A percentile compares a stretch with the other conserved stretches of the same genome.
These are phyloP conservation scores for Eueides isabella DNA, from an alignment of 1,140 invertebrate species.

Conservation along the genomic window DNA sequence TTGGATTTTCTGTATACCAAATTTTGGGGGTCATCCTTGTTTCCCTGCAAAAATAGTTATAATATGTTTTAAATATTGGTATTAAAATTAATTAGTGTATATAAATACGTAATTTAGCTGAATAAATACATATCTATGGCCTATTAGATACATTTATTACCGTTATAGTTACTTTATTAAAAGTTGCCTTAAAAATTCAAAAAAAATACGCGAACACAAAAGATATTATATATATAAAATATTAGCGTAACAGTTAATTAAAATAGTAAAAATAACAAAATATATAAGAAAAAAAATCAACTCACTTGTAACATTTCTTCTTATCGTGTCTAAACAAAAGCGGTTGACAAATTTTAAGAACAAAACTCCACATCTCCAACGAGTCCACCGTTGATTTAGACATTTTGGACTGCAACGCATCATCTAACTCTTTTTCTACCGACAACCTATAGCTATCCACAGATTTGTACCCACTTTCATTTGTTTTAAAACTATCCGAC, in stretches of 20 bases:
- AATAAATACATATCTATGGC: too few species aligned
- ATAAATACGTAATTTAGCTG: too few species aligned
- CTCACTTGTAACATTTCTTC: conserved; percentile 74
- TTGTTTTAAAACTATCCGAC: conserved; percentile 59
- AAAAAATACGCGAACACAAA: too few species aligned
- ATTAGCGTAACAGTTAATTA: too few species aligned
- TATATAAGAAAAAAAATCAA: conserved; percentile 9
- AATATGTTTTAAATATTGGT: not conserved
- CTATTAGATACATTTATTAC: too few species aligned
- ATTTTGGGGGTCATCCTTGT: conserved; percentile 57
- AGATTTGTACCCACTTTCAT: conserved; percentile 55
- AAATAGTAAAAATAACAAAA: not conserved
- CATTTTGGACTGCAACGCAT: conserved; percentile 47
- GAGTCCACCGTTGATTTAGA: conserved; percentile 62
- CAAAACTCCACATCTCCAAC: conserved; percentile 73
- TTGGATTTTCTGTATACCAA: conserved; percentile 66
- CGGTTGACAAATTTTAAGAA: conserved; percentile 75
- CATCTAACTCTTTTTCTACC: conserved; percentile 59
- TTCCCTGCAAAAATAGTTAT: conserved; percentile 47
- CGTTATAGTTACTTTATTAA: too few species aligned
- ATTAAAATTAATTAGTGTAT: too few species aligned
- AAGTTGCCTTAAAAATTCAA: too few species aligned
- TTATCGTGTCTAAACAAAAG: conserved; percentile 73
- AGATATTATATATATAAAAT: too few species aligned
- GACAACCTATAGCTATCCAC: conserved; percentile 55